Evolutionary conservation across 92 coral and sea anemone genomes (phyloP).

Genomic region (Parazoanthus darwini): DNA sequence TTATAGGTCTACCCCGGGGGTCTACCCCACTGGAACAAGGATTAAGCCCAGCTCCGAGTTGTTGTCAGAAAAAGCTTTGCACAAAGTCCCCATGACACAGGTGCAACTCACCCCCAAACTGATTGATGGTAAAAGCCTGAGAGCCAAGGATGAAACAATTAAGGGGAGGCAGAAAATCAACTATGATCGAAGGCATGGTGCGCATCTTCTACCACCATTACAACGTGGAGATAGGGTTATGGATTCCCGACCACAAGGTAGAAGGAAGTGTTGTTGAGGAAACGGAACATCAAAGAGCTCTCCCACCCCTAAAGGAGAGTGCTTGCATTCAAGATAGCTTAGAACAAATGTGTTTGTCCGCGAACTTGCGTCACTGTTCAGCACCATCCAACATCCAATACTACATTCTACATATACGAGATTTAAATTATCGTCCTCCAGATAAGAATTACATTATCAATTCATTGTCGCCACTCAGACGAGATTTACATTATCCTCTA

Average conservation of each 20-base stretch:
- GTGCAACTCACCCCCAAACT: slow-evolving; percentile 1
- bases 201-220: neutral
- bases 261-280: neutral
- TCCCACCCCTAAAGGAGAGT: slow-evolving; percentile 30
- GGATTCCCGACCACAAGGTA: neutral
- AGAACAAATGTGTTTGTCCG: too few relatives aligned
- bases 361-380: too few relatives aligned
- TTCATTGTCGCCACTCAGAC: too few relatives aligned
- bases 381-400: too few relatives aligned
- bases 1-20: neutral
- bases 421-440: too few relatives aligned
- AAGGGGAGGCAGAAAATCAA: neutral
- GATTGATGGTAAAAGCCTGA: slow-evolving; percentile 5
- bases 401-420: too few relatives aligned
- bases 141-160: neutral
- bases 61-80: slow-evolving; percentile 10
- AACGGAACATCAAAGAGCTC: neutral
- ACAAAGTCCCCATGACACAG: slow-evolving; percentile 14
- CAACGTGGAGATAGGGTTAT: neutral
- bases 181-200: neutral
- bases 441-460: too few relatives aligned
- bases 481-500: too few relatives aligned
- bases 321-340: too few relatives aligned
- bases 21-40: slow-evolving; percentile 17
- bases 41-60: slow-evolving; percentile 8